Evolutionary conservation across 2,113 vertebrate genomes (phyloP).

Genomic region (Aspidoscelis tigris): DNA sequence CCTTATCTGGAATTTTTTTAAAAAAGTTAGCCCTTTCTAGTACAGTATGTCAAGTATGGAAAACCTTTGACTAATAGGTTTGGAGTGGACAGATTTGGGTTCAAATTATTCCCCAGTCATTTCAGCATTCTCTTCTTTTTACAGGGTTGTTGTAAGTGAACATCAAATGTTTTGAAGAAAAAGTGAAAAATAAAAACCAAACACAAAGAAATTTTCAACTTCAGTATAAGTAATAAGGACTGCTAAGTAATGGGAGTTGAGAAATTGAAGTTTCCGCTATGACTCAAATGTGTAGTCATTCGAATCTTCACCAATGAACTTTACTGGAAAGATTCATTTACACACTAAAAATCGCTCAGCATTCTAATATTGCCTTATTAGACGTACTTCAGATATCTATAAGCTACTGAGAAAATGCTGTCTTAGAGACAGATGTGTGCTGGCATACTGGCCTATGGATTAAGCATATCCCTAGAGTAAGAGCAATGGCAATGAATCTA

Average conservation of each 20-base stretch:
- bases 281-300: background rate
- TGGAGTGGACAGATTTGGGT: background rate
- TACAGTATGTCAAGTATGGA: background rate
- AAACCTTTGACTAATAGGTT: background rate
- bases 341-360: background rate
- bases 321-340: background rate
- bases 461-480: slow-evolving; percentile 11
- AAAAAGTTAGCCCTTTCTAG: background rate
- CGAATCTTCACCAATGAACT: background rate
- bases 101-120: background rate
- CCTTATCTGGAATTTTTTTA: background rate
- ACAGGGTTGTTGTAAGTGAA: background rate
- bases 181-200: background rate
- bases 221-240: background rate
- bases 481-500: slow-evolving; percentile 6
- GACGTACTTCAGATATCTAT: background rate
- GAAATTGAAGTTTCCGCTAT: background rate
- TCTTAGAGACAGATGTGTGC: slow-evolving; percentile 6
- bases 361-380: slow-evolving; percentile 7
- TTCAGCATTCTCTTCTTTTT: too few species aligned
- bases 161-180: background rate
- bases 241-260: background rate
- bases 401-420: slow-evolving; percentile 12
- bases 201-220: background rate
- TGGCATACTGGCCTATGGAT: slow-evolving; percentile 2